Evolutionary conservation across 2,113 vertebrate species (phyloP).

Genomic region (Salminus brasiliensis): DNA sequence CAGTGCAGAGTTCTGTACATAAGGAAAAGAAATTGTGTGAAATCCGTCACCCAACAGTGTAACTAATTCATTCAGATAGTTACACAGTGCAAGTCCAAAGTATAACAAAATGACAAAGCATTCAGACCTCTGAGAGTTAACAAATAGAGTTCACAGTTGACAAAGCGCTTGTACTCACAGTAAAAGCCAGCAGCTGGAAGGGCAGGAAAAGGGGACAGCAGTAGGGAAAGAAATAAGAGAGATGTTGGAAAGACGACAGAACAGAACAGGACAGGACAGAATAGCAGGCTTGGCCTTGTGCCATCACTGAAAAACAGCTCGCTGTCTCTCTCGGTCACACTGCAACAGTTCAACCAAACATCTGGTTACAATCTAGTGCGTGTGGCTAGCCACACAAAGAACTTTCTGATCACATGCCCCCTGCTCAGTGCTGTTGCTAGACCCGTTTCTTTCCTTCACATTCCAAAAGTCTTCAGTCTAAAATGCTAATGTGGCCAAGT

Average conservation of each 20-base stretch:
- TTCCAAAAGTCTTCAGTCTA: neutral
- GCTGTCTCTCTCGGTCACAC: neutral
- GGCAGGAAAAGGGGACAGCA: conserved; percentile 47
- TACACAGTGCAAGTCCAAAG: neutral
- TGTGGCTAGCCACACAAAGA: conserved; percentile 55
- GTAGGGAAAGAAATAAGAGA: neutral
- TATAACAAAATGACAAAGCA: neutral
- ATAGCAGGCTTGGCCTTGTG: conserved; percentile 4
- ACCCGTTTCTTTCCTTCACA: neutral
- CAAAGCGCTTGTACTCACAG: conserved; percentile 83
- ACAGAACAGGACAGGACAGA: conserved; percentile 7
- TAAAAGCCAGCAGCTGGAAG: conserved; percentile 88
- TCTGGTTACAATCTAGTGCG: conserved; percentile 10
- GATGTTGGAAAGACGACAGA: neutral
- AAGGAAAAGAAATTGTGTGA: too few species aligned
- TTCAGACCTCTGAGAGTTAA: neutral
- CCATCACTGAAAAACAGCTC: neutral
- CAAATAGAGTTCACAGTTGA: neutral
- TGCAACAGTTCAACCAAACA: neutral
- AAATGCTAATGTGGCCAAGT: neutral
- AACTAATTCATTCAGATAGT: too few species aligned
- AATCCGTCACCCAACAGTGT: too few species aligned
- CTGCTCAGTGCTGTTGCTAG: neutral
- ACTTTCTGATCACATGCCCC: neutral
- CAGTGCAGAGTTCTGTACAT: too few species aligned